phyloP scores from a whole-genome alignment of 2,888 invertebrate species.

The Aquatica leii region DNA sequence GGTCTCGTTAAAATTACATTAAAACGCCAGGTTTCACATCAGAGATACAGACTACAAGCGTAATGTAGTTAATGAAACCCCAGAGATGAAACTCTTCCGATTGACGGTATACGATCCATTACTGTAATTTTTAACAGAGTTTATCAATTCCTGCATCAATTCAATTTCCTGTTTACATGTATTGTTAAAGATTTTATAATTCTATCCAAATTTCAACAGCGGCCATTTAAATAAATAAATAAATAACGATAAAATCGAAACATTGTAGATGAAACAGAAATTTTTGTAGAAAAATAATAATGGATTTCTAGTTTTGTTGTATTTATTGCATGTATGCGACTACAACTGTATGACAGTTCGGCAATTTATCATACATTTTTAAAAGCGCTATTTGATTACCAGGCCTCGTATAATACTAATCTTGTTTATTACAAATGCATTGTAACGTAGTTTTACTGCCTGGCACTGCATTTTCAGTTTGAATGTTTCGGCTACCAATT shows the following conservation, averaged over 20 bases:
- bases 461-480: constrained; percentile 32
- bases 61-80: constrained; percentile 52
- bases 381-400: constrained; percentile 37
- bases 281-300: no score
- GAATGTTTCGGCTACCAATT: constrained; percentile 27
- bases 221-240: neutral
- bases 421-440: constrained; percentile 46
- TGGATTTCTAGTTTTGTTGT: no score
- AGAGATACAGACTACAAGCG: constrained; percentile 48
- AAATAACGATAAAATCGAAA: neutral
- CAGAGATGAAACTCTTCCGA: constrained; percentile 49
- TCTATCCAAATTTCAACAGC: constrained; percentile 13
- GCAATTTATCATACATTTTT: constrained; percentile 45
- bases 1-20: constrained; percentile 59
- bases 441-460: constrained; percentile 35
- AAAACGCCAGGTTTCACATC: constrained; percentile 58
- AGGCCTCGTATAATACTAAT: constrained; percentile 39
- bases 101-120: constrained; percentile 53
- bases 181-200: constrained; percentile 44
- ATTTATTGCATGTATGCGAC: no score
- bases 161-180: constrained; percentile 53
- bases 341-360: constrained; percentile 27
- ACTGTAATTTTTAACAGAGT: constrained; percentile 58
- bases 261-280: neutral
- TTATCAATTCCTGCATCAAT: constrained; percentile 56